Evolutionary conservation across 2,888 invertebrate genomes (phyloP).

Genomic region (Melanophora roralis): DNA sequence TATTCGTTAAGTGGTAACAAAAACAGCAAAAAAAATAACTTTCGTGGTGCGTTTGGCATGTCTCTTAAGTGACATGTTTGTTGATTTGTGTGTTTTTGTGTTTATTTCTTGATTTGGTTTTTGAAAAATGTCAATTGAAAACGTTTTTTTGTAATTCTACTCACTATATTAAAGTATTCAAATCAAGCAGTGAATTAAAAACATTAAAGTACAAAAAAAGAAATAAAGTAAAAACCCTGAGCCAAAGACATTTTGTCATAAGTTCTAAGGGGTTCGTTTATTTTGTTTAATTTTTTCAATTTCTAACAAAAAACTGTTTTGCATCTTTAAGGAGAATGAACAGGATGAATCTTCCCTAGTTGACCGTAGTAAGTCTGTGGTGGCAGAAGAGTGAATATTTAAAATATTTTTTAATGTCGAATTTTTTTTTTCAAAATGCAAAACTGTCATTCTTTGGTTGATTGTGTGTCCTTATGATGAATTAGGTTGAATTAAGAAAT

Average conservation of each 20-base stretch:
- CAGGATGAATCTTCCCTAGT: constrained; percentile 4
- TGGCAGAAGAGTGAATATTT: constrained; percentile 47
- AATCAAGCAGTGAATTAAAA: constrained; percentile 54
- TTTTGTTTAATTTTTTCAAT: neutral
- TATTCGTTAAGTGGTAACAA: constrained; percentile 20
- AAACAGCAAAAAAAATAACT: constrained; percentile 18
- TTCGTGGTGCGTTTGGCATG: constrained; percentile 62
- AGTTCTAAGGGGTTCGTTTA: constrained; percentile 29
- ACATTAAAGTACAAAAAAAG: constrained; percentile 9
- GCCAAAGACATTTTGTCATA: constrained; percentile 51
- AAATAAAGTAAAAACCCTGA: constrained; percentile 11
- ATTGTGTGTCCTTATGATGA: constrained; percentile 61
- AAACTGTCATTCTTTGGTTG: constrained; percentile 58
- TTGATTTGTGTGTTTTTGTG: constrained; percentile 21
- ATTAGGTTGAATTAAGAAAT: constrained; percentile 55
- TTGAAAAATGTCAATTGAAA: constrained; percentile 50
- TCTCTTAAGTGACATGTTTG: constrained; percentile 59
- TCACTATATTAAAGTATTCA: constrained; percentile 20
- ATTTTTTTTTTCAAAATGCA: constrained; percentile 42
- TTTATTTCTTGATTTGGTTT: constrained; percentile 16
- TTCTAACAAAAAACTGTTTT: constrained; percentile 41
- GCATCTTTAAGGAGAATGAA: constrained; percentile 37
- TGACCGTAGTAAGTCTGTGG: neutral
- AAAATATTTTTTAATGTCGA: constrained; percentile 55
- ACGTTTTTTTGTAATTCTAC: neutral